A percentile compares a stretch with the other conserved stretches of the same genome.
Conservation (phyloP, 2,888 invertebrate species). For the Volucella inflata region DNA sequence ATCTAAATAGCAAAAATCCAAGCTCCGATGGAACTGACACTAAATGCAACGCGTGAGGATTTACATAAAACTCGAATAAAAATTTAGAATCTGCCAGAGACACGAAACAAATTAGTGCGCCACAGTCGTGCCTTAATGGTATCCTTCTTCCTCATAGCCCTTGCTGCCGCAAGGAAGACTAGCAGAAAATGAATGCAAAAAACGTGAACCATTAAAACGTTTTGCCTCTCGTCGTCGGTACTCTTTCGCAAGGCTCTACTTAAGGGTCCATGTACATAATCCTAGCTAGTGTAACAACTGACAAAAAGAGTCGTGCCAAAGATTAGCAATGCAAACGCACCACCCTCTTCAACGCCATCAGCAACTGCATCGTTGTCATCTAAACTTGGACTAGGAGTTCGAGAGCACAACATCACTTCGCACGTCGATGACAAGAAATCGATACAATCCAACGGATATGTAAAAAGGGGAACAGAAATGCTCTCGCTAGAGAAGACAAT, state of each 20-base stretch:
- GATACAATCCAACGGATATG: conserved; percentile 30
- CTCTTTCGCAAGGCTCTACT: conserved; percentile 29
- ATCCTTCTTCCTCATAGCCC: conserved; percentile 23
- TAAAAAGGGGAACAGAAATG: conserved; percentile 7
- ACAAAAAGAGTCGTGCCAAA: conserved; percentile 59
- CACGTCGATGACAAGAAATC: conserved; percentile 61
- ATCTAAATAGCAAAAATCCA: not conserved
- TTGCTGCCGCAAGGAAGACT: conserved; percentile 4
- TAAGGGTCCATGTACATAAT: conserved; percentile 33
- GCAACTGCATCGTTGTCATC: conserved; percentile 6
- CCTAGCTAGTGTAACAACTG: conserved; percentile 33
- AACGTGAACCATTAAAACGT: conserved; percentile 72
- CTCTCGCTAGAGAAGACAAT: conserved; percentile 53
- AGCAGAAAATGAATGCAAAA: conserved; percentile 50
- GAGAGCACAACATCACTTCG: conserved; percentile 33
- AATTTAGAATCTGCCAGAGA: conserved; percentile 55
- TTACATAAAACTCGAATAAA: conserved; percentile 69
- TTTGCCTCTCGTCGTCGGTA: conserved; percentile 33
- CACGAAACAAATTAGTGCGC: conserved; percentile 67
- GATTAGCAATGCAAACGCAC: conserved; percentile 71
- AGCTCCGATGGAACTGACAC: not conserved
- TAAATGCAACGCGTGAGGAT: conserved; percentile 60
- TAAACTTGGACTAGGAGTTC: not conserved
- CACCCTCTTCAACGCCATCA: conserved; percentile 29
- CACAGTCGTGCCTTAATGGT: conserved; percentile 55